Evolutionary conservation across 2,888 invertebrate species (phyloP).

Genomic region (Harpalus rufipes): DNA sequence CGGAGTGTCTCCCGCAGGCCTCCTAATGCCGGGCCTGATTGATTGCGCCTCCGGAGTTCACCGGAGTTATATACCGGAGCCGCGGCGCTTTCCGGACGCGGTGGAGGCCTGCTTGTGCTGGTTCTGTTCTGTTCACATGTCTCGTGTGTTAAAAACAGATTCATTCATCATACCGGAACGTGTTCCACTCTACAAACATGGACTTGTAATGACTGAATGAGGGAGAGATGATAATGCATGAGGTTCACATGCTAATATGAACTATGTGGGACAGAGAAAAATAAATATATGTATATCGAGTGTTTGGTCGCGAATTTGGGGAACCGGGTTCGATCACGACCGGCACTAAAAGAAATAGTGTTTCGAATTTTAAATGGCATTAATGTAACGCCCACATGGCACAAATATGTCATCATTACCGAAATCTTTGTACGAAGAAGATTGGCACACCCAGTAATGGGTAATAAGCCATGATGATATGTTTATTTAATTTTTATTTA

Average conservation of each 20-base stretch:
- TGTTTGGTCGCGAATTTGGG: no score
- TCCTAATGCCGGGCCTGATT: constrained; percentile 50
- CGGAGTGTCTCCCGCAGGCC: constrained; percentile 49
- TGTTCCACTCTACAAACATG: constrained; percentile 5
- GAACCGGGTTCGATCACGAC: no score
- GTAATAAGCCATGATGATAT: no score
- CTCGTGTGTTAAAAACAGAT: constrained; percentile 52
- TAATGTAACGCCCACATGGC: no score
- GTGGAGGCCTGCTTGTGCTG: neutral
- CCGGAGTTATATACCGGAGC: constrained; percentile 3
- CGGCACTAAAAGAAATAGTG: no score
- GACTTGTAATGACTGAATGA: neutral
- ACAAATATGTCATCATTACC: no score
- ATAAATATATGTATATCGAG: no score
- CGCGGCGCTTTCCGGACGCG: neutral
- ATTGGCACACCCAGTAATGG: no score
- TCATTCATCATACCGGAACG: constrained; percentile 38
- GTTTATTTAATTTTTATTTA: no score
- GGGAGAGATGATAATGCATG: constrained; percentile 9
- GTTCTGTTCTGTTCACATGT: constrained; percentile 7
- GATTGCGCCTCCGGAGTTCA: constrained; percentile 30
- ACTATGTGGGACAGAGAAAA: constrained; percentile 12
- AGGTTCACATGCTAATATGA: constrained; percentile 18
- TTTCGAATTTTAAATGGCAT: no score
- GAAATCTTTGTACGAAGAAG: no score